Evolutionary conservation across 2,113 vertebrate genomes (phyloP).

Genomic region (Megaptera novaeangliae): DNA sequence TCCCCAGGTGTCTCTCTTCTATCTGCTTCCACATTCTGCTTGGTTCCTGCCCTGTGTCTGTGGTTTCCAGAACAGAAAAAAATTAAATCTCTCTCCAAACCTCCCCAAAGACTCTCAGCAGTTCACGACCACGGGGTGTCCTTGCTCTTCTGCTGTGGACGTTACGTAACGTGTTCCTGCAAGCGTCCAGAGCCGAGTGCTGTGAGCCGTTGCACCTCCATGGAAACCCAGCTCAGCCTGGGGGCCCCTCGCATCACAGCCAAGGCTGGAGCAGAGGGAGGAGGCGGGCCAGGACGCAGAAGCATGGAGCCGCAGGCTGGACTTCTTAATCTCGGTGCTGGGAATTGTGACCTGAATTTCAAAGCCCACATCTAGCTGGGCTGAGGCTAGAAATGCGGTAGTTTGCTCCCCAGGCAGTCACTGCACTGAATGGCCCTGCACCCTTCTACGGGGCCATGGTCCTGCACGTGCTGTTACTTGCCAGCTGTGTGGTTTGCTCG

Average conservation of each 20-base stretch:
- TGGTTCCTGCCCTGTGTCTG: not conserved
- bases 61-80: not conserved
- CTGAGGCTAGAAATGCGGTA: accelerated
- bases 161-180: accelerated
- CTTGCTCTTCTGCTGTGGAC: not conserved
- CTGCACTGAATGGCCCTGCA: no score
- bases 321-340: accelerated
- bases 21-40: accelerated
- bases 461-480: no score
- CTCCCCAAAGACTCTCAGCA: not conserved
- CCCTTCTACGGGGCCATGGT: not conserved
- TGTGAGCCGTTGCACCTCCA: not conserved
- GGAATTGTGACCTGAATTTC: no score
- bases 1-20: not conserved
- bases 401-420: accelerated
- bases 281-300: accelerated
- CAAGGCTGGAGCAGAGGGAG: not conserved
- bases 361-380: accelerated
- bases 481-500: accelerated
- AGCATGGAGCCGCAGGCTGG: accelerated
- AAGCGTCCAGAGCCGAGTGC: accelerated
- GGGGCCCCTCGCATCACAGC: accelerated
- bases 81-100: accelerated
- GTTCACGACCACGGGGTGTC: accelerated
- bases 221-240: not conserved